Conservation (phyloP, 1,140 invertebrate species). For the Lanistes nyassanus region DNA sequence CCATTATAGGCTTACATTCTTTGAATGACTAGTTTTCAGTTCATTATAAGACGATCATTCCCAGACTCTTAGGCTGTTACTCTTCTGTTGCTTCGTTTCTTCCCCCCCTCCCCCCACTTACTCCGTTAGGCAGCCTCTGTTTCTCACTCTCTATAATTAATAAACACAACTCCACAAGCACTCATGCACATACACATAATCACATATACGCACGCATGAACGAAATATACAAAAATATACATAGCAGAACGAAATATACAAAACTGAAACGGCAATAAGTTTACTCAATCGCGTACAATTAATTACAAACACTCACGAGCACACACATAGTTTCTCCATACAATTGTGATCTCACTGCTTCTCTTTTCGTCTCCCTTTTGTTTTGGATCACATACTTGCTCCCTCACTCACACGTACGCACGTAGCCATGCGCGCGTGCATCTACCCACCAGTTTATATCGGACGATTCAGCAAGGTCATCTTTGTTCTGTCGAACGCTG, state of each 20-base stretch:
- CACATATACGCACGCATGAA: not conserved
- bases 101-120: not conserved
- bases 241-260: not conserved
- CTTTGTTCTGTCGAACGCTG: not conserved
- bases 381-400: not conserved
- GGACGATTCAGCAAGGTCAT: slow-evolving; percentile 10
- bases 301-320: not conserved
- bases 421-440: no score
- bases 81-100: no score
- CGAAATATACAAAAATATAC: not conserved
- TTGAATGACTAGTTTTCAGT: not conserved
- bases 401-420: not conserved
- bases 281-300: no score
- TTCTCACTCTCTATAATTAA: not conserved
- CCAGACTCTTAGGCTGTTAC: not conserved
- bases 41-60: not conserved
- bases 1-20: not conserved
- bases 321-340: not conserved
- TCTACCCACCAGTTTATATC: slow-evolving; percentile 13
- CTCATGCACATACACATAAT: not conserved
- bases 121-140: not conserved
- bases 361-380: not conserved
- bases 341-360: not conserved
- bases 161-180: not conserved
- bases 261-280: no score